Conservation (phyloP, 2,797 vertebrate species). For the Dallia pectoralis region DNA sequence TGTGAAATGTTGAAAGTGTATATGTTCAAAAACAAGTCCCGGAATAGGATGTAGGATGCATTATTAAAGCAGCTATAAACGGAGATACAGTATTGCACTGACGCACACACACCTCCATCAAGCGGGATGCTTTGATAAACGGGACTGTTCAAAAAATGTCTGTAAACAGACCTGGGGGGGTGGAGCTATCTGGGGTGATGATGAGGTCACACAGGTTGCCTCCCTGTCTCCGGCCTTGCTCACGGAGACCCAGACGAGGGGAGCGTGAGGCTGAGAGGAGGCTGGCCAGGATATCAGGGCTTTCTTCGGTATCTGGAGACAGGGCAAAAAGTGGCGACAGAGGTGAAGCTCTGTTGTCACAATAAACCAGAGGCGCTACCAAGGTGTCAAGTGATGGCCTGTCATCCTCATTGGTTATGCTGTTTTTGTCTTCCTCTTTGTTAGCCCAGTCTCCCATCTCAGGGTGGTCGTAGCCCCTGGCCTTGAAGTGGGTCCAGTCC, state of each 20-base stretch:
- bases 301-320: slow-evolving; percentile 39
- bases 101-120: not conserved
- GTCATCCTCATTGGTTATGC: not conserved
- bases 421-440: slow-evolving; percentile 18
- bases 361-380: slow-evolving; percentile 18
- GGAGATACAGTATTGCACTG: not conserved
- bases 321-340: slow-evolving; percentile 64
- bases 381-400: not conserved
- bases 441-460: slow-evolving; percentile 18
- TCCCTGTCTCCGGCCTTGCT: slow-evolving; percentile 12
- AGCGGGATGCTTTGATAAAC: not conserved
- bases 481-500: slow-evolving; percentile 29
- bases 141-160: no score
- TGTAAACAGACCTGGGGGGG: slow-evolving; percentile 26
- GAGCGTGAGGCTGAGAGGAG: not conserved
- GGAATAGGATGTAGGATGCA: no score
- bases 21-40: no score
- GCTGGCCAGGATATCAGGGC: slow-evolving; percentile 13
- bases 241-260: slow-evolving; percentile 1
- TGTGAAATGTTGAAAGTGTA: no score
- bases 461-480: slow-evolving; percentile 9
- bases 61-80: no score
- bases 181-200: slow-evolving; percentile 55
- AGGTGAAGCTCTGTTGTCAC: slow-evolving; percentile 35
- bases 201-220: slow-evolving; percentile 21